phyloP scores from a whole-genome alignment of 2,888 invertebrate species.

The Kryphioiulus occultus region DNA sequence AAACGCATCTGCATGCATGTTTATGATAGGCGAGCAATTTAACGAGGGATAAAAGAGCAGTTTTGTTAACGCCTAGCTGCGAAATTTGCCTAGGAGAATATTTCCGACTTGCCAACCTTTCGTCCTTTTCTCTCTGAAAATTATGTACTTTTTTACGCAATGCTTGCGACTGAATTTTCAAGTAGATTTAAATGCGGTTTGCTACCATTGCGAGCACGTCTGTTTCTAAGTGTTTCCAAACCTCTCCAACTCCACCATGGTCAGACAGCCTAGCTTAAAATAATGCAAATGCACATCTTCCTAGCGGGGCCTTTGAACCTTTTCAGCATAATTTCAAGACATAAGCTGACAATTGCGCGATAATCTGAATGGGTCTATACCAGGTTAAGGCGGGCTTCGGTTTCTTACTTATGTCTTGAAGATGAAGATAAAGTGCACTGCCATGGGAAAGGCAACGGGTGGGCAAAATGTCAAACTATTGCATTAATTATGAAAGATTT shows the following conservation, averaged over 20 bases:
- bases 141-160: background rate
- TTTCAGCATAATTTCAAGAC: background rate
- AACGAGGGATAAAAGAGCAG: slow-evolving; percentile 12
- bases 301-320: slow-evolving; percentile 25
- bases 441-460: no score
- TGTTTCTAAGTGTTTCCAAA: slow-evolving; percentile 16
- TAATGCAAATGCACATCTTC: slow-evolving; percentile 26
- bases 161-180: background rate
- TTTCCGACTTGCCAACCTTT: slow-evolving; percentile 7
- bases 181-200: slow-evolving; percentile 19
- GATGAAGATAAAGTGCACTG: slow-evolving; percentile 1
- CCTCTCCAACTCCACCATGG: background rate
- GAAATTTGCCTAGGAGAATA: slow-evolving; percentile 16
- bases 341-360: slow-evolving; percentile 22
- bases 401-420: background rate
- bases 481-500: background rate
- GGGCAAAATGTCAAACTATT: background rate
- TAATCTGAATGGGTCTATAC: slow-evolving; percentile 24
- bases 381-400: slow-evolving; percentile 3
- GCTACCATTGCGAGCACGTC: slow-evolving; percentile 31
- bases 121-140: slow-evolving; percentile 27
- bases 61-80: slow-evolving; percentile 26
- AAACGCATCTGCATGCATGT: slow-evolving; percentile 10
- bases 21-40: slow-evolving; percentile 7
- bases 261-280: slow-evolving; percentile 1